Base-by-base conservation (phyloP, 1,140 invertebrate genomes). In the Pygmarrhopalites habei region DNA sequence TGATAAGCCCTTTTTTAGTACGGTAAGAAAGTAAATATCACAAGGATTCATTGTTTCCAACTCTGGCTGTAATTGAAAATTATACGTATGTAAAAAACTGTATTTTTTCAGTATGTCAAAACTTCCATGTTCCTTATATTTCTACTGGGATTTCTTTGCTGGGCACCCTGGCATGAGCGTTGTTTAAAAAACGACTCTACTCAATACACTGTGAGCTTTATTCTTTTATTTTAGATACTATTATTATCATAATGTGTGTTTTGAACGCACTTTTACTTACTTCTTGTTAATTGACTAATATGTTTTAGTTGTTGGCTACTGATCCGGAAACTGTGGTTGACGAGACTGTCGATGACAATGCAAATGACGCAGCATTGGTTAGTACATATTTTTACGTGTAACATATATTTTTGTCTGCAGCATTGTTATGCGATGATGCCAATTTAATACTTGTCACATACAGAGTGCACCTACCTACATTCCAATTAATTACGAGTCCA, bases 71-170 rank as follows among this genome's bases (percentile, higher is more conserved):
- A n/a, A n/a, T n/a, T n/a, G n/a, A n/a, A n/a, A n/a, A n/a, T n/a
- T n/a, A n/a, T n/a, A n/a, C n/a, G n/a, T n/a, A n/a, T n/a, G n/a
- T n/a, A n/a, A n/a, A n/a, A n/a, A n/a, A n/a, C n/a, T n/a, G n/a
- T n/a, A n/a, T n/a, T n/a, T n/a, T n/a, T n/a, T n/a, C n/a, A n/a
- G n/a, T 94, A 91, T 75, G 76, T 91, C 35, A 92, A 92, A 76
- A 92, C 88, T 12, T 87, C 86, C 7, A 87, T 94, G 87, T 92
- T 93, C 73, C 84, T 84, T 1, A 74, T 92, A 23, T 94, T 92
- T 74, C 77, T 93, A 52, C 74, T 89, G 60, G 88, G 90, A 25
- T 85, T 92, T 68, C 80, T 89, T 55, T 83, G 91, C 66, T 87
- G 87, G 81, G 83, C 83, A 58, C 85, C 88, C 23, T 94, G 89